Evolutionary conservation across 2,888 invertebrate genomes (phyloP).

Genomic region (Ditylenchus weischeri): DNA sequence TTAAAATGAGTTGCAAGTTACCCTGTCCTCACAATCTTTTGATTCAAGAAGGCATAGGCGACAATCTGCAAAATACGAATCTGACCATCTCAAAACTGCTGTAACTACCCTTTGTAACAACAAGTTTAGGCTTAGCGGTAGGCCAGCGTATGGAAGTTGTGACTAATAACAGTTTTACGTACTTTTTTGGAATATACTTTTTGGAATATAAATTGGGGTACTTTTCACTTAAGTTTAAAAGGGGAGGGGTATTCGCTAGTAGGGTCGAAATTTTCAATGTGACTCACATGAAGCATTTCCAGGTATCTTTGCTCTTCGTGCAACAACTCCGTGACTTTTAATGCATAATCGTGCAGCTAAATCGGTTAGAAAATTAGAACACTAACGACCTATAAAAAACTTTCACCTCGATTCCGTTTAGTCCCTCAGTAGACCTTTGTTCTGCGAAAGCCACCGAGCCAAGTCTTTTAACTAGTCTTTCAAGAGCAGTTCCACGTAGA

Average conservation of each 20-base stretch:
- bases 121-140: too few relatives aligned
- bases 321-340: slow-evolving; percentile 49
- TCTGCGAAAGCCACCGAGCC: slow-evolving; percentile 37
- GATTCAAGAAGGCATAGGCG: slow-evolving; percentile 53
- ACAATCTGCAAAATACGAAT: slow-evolving; percentile 29
- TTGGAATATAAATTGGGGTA: too few relatives aligned
- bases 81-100: too few relatives aligned
- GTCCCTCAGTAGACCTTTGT: slow-evolving; percentile 19
- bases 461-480: slow-evolving; percentile 35
- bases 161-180: too few relatives aligned
- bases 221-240: too few relatives aligned
- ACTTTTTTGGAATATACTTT: too few relatives aligned
- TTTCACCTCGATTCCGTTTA: slow-evolving; percentile 22
- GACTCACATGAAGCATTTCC: slow-evolving; percentile 42
- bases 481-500: slow-evolving; percentile 29
- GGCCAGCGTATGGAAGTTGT: too few relatives aligned
- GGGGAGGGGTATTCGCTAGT: too few relatives aligned
- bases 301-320: slow-evolving; percentile 28
- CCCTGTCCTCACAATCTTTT: slow-evolving; percentile 33
- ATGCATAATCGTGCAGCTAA: slow-evolving; percentile 51
- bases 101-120: too few relatives aligned
- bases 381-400: neutral
- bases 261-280: too few relatives aligned
- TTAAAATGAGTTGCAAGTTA: slow-evolving; percentile 11
- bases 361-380: neutral